Evolutionary conservation across 2,797 vertebrate genomes (phyloP), one percentile per base, ranked within the genome.

Genomic region (Xenopus petersii): DNA sequence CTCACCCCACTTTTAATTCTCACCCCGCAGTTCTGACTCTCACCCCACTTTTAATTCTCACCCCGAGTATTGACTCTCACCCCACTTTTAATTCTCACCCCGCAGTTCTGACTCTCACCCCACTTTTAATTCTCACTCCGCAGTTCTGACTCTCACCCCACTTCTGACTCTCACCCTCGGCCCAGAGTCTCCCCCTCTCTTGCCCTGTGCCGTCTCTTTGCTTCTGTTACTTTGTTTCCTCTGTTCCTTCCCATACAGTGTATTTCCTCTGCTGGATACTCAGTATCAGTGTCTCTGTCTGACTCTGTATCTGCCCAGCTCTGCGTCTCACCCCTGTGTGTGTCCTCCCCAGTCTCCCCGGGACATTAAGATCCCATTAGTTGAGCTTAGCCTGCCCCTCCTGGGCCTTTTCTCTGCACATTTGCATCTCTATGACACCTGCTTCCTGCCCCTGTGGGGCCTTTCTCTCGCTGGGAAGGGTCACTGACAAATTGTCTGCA

Each of bases 381-480:
- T 63, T 49, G 21, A 63, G 48, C 71, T 66, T 65, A 64, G 71
- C 71, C 71, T 63, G 70, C 61, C 48, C 71, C 76, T 78, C 65
- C 75, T 73, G 48, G 69, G 75, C 64, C 75, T 68, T 78, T 78
- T 78, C 70, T n/a, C 70, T 56, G 59, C 1, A 63, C 61, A 78
- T 78, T 78, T 69, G 76, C 76, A 78, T 78, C 26, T 78, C 76
- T 78, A 78, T 78, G 66, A n/a, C 76, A 78, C 76, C 76, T 78
- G 76, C 76, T 73, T 78, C 76, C 76, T 78, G 76, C 76, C 76
- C 61, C 76, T 70, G 76, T 78, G 71, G 67, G 67, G 76, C 71
- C 67, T 78, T 78, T 78, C 76, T 73, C 60, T 64, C 65, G 16
- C 15, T n/a, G 49, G 64, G 66, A 73, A 65, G 71, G 76, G 71